Conservation (phyloP, 2,888 invertebrate genomes). For the Hydroisotoma schaefferi region DNA sequence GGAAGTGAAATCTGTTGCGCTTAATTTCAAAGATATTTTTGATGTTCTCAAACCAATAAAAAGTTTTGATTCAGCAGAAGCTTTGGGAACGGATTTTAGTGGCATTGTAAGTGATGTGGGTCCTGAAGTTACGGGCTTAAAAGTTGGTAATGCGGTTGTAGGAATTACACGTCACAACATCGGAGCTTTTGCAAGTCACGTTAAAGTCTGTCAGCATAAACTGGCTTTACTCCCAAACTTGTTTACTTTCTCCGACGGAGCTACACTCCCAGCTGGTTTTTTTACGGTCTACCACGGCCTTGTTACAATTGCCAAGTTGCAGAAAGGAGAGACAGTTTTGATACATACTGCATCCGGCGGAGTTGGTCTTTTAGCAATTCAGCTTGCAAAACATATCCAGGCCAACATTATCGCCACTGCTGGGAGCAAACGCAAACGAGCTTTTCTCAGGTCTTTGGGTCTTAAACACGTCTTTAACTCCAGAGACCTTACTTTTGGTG, state of each 20-base stretch:
- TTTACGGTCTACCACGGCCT: slow-evolving; percentile 21
- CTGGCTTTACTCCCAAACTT: slow-evolving; percentile 15
- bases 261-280: slow-evolving; percentile 26
- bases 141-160: slow-evolving; percentile 24
- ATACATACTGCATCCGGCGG: slow-evolving; percentile 34
- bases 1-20: slow-evolving; percentile 8
- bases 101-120: slow-evolving; percentile 23
- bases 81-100: slow-evolving; percentile 20
- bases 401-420: slow-evolving; percentile 29
- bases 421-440: slow-evolving; percentile 25
- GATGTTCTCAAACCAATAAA: slow-evolving; percentile 17
- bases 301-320: slow-evolving; percentile 19
- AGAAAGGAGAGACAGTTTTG: slow-evolving; percentile 20
- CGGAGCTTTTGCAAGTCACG: slow-evolving; percentile 15
- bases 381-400: slow-evolving; percentile 21
- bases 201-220: neutral
- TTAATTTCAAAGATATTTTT: slow-evolving; percentile 21
- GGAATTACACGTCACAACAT: neutral
- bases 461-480: slow-evolving; percentile 30
- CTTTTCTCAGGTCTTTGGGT: slow-evolving; percentile 22
- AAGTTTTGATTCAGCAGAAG: slow-evolving; percentile 12
- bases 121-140: neutral
- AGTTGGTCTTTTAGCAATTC: slow-evolving; percentile 31
- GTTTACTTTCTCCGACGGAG: slow-evolving; percentile 17
- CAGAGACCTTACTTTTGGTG: slow-evolving; percentile 12